Conservation (phyloP, 2,113 vertebrate genomes). For the Saiga tatarica region DNA sequence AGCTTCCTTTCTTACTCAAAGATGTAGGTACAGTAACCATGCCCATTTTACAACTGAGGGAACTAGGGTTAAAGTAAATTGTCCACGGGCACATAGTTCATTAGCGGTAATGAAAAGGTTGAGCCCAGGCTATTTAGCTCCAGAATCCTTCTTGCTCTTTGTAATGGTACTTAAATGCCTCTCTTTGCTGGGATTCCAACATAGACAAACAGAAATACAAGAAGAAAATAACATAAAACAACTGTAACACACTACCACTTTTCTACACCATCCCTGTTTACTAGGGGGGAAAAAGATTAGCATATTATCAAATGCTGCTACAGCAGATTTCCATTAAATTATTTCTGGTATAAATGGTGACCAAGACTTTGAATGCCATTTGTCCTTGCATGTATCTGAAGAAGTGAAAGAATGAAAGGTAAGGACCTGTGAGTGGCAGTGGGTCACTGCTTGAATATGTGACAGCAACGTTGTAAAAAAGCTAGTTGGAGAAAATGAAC, state of each 20-base stretch:
- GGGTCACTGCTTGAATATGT: background rate
- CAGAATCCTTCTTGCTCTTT: background rate
- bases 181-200: background rate
- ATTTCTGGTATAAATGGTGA: background rate
- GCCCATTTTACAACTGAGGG: background rate
- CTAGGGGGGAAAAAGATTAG: background rate
- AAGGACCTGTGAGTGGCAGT: background rate
- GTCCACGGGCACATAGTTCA: background rate
- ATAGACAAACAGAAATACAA: background rate
- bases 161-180: background rate
- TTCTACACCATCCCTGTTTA: background rate
- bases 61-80: background rate
- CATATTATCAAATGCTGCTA: background rate
- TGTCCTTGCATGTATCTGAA: background rate
- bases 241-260: background rate
- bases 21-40: background rate
- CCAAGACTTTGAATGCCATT: background rate
- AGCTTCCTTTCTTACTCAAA: background rate
- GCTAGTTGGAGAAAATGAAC: background rate
- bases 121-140: background rate
- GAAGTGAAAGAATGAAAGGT: background rate
- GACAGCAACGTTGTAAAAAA: constrained; percentile 7
- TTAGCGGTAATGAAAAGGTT: background rate
- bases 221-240: background rate
- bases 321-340: background rate